These are phyloP conservation scores for Papilio protenor DNA, from an alignment of 2,888 invertebrate species.

Conservation along the genomic window DNA sequence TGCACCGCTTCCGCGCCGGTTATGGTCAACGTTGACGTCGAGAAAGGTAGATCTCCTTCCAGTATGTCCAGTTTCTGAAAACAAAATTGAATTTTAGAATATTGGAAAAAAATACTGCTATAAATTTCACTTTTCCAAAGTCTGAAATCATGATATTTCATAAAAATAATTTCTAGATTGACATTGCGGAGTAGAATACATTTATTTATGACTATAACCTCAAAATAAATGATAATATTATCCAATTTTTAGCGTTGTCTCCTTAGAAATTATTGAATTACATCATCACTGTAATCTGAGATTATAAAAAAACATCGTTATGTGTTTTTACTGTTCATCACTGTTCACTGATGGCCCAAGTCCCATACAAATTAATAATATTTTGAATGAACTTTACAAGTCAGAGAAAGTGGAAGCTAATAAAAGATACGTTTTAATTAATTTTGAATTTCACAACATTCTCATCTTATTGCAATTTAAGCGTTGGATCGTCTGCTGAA, in stretches of 20 bases:
- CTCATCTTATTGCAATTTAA: background rate
- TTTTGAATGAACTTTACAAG: background rate
- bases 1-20: slow-evolving; percentile 82
- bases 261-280: too few species aligned
- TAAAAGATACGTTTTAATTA: background rate
- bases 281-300: too few species aligned
- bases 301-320: too few species aligned
- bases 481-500: background rate
- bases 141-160: too few species aligned
- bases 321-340: too few species aligned
- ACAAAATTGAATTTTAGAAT: slow-evolving; percentile 27
- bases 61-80: slow-evolving; percentile 79
- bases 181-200: too few species aligned
- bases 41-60: slow-evolving; percentile 82
- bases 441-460: background rate
- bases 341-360: too few species aligned
- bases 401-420: background rate
- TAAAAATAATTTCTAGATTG: too few species aligned
- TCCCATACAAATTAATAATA: too few species aligned
- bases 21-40: slow-evolving; percentile 84
- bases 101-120: background rate
- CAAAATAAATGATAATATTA: too few species aligned
- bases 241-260: background rate
- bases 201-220: too few species aligned
- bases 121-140: too few species aligned